Evolutionary conservation across 2,113 vertebrate genomes (phyloP).

Genomic region (Mormyrus iriodes): DNA sequence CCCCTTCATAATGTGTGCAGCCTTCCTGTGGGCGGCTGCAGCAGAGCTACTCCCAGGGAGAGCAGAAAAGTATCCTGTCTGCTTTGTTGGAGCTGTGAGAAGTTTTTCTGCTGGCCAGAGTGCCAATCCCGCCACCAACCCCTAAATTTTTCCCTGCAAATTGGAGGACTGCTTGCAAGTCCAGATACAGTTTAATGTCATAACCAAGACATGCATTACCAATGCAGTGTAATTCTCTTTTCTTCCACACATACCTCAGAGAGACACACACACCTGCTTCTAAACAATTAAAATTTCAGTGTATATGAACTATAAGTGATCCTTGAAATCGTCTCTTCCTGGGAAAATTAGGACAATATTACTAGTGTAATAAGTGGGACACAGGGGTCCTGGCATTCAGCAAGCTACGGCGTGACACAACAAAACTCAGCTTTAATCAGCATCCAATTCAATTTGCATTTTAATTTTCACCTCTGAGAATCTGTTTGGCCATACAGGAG

Average conservation of each 20-base stretch:
- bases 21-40: too few species aligned
- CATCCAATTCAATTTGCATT: conserved; percentile 16
- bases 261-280: not conserved
- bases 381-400: conserved; percentile 7
- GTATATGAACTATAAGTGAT: not conserved
- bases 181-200: too few species aligned
- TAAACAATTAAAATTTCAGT: not conserved
- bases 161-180: too few species aligned
- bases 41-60: too few species aligned
- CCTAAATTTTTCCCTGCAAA: too few species aligned
- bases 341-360: not conserved
- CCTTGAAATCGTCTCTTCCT: not conserved
- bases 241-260: not conserved
- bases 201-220: too few species aligned
- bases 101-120: too few species aligned
- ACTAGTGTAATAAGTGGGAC: not conserved
- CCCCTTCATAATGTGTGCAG: too few species aligned
- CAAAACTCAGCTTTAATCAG: conserved; percentile 11
- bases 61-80: too few species aligned
- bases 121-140: too few species aligned
- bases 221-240: not conserved
- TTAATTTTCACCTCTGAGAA: conserved; percentile 11
- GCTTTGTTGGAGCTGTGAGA: too few species aligned
- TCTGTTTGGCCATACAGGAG: not conserved
- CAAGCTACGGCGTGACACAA: not conserved